Base-by-base conservation (phyloP, 2,888 invertebrate species). In the Dendrolimus pini region DNA sequence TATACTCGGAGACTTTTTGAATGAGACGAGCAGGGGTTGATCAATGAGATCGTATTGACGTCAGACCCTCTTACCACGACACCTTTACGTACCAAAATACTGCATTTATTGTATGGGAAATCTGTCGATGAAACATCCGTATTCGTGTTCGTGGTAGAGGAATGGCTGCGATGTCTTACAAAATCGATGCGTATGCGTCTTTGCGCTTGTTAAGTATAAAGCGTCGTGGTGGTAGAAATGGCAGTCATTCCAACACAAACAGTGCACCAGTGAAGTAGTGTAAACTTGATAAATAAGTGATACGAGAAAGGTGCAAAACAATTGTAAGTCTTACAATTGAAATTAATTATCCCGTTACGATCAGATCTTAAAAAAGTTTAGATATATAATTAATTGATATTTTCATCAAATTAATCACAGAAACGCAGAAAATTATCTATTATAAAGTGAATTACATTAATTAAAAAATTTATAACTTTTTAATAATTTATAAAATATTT, bases 181-280 rank as follows among this genome's bases (percentile, higher is more conserved):
- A 90, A 90, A 90, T 86, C 89, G 69, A 71, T 66, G 75, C 65
- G 82, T 82, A 74, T 83, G 80, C 88, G 81, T 85, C 89, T 89
- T 89, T 87, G 76, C 75, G 74, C 78, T 79, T 84, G 82, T 85
- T 81, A 89, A 82, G 85, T 90, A 90, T 90, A 90, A 90, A 89
- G 83, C 81, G 77, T 74, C 69, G 85, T 71, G 71, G 83, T 79
- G 77, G 85, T 83, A 75, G 83, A 78, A 76, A 77, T 80, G 74
- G 79, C 75, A 83, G 82, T 76, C 90, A 90, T 89, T 90, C 89
- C 80, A 76, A 82, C 83, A 80, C 85, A 82, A 83, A 81, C 88
- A 82, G 75, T 82, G 89, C 82, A 79, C 76, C 82, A 68, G 86
- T 82, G 76, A 82, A 84, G 85, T 82, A 70, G 86, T 85, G 78